A percentile compares a stretch with the other conserved stretches of the same genome.
These are phyloP conservation scores for Dysmachus trigonus DNA, from an alignment of 2,888 invertebrate species.

Conservation along the genomic window DNA sequence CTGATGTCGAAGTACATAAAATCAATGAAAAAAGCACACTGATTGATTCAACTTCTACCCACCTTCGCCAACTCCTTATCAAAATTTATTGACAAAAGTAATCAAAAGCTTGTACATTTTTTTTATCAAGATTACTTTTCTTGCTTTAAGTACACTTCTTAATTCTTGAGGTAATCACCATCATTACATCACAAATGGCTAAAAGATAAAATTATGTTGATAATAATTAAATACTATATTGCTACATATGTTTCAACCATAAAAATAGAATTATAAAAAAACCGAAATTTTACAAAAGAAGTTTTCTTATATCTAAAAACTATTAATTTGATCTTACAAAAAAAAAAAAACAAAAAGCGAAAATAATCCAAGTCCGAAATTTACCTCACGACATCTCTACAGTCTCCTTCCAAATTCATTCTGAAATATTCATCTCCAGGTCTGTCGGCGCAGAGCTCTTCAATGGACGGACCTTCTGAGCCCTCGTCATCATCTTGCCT, in stretches of 20 bases:
- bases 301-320: neutral
- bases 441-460: slow-evolving; percentile 86
- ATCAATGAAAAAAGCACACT: neutral
- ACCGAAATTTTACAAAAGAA: neutral
- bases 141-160: neutral
- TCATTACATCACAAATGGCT: too few species aligned
- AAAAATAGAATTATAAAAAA: neutral
- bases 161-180: neutral
- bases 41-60: neutral
- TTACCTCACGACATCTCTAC: slow-evolving; percentile 93
- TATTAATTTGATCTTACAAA: neutral
- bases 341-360: neutral
- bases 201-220: neutral
- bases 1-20: neutral
- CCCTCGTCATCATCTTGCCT: slow-evolving; percentile 74
- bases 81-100: neutral
- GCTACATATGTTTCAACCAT: neutral
- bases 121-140: neutral
- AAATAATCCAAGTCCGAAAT: slow-evolving; percentile 48
- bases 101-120: neutral
- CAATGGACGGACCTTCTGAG: slow-evolving; percentile 73
- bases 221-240: neutral
- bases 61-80: neutral
- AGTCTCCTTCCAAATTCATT: slow-evolving; percentile 83
- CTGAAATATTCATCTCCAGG: slow-evolving; percentile 94